Evolutionary conservation across 2,888 invertebrate species (phyloP).

Genomic region (Blera fallax): DNA sequence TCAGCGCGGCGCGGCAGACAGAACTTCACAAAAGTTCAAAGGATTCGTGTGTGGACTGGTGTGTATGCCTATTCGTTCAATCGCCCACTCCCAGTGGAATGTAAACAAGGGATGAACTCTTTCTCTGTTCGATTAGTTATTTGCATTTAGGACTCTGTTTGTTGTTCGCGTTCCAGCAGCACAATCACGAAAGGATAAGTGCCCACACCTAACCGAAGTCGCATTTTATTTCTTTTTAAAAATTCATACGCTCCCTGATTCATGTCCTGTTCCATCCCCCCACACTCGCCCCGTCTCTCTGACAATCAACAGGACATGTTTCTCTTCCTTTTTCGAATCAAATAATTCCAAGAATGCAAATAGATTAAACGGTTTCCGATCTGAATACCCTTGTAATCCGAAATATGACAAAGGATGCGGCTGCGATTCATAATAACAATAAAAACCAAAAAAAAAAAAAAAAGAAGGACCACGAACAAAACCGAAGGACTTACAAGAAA

Average conservation of each 20-base stretch:
- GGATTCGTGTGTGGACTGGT: constrained; percentile 31
- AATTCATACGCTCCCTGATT: constrained; percentile 32
- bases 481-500: constrained; percentile 59
- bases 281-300: too few species aligned
- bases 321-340: constrained; percentile 21
- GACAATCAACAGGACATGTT: not conserved
- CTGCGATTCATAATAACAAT: constrained; percentile 59
- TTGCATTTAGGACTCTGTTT: constrained; percentile 45
- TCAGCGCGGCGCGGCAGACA: constrained; percentile 13
- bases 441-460: constrained; percentile 41
- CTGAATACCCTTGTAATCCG: constrained; percentile 58
- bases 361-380: constrained; percentile 66
- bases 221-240: constrained; percentile 38
- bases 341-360: constrained; percentile 70
- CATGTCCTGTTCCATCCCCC: constrained; percentile 2
- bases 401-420: constrained; percentile 59
- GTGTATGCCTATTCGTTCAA: not conserved
- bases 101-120: constrained; percentile 59
- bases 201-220: not conserved
- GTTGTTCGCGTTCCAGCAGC: constrained; percentile 11
- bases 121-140: constrained; percentile 57
- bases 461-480: not conserved
- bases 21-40: constrained; percentile 64
- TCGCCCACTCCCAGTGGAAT: not conserved
- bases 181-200: constrained; percentile 9